Evolutionary conservation across 2,797 vertebrate genomes (phyloP).

Genomic region (Phyllotis vaccarum): DNA sequence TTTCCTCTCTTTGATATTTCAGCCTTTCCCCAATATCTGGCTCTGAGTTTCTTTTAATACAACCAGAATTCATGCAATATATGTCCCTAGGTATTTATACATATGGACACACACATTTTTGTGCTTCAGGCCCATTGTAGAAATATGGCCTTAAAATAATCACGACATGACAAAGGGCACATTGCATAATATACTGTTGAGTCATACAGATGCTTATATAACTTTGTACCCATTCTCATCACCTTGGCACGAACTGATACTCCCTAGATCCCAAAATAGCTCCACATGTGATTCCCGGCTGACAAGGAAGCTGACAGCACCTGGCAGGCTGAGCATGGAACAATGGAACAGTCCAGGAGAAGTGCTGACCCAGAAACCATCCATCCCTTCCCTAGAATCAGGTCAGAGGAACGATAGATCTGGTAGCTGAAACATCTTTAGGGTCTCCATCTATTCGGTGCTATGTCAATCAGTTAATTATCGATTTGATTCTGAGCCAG

Average conservation of each 20-base stretch:
- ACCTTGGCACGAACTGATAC: not conserved
- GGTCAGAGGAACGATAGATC: not conserved
- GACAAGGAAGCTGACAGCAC: not conserved
- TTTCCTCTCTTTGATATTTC: no score
- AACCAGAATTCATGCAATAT: no score
- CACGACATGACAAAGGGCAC: not conserved
- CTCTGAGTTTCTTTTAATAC: no score
- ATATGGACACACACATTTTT: not conserved
- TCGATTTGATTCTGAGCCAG: not conserved
- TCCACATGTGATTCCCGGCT: not conserved
- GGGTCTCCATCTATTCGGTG: not conserved
- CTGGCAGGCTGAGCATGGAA: not conserved
- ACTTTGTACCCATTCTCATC: not conserved
- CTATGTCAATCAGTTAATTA: not conserved
- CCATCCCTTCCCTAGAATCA: not conserved
- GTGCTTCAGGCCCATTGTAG: not conserved
- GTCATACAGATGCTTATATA: not conserved
- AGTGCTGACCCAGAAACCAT: not conserved
- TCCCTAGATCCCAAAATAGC: slow-evolving; percentile 37
- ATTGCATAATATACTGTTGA: not conserved
- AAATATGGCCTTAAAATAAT: slow-evolving; percentile 10
- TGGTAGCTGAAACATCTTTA: no score
- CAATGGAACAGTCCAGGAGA: not conserved
- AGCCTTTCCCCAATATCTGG: no score
- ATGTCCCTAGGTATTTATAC: not conserved